Evolutionary conservation across 2,888 invertebrate genomes (phyloP).

Genomic region (Pseudoips prasinana): DNA sequence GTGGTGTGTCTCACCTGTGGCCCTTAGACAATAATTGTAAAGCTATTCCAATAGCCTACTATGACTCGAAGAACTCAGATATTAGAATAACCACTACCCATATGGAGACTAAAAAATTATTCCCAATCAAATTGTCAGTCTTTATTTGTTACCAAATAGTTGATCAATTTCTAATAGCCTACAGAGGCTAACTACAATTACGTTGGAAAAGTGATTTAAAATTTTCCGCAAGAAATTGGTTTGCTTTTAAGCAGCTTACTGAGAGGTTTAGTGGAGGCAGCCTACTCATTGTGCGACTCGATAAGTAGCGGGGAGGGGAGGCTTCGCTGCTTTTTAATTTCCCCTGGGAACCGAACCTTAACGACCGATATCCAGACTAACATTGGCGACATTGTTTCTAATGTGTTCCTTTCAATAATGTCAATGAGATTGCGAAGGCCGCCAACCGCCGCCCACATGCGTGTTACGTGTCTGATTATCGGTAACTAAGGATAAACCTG

Average conservation of each 20-base stretch:
- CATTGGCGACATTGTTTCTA: constrained; percentile 38
- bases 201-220: constrained; percentile 18
- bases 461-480: too few species aligned
- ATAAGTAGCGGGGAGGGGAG: constrained; percentile 37
- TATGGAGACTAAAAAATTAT: too few species aligned
- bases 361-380: constrained; percentile 28
- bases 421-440: constrained; percentile 15
- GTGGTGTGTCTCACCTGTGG: too few species aligned
- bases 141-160: too few species aligned
- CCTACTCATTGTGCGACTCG: constrained; percentile 26
- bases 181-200: constrained; percentile 15
- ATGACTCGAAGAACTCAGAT: too few species aligned
- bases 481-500: too few species aligned
- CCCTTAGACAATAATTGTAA: too few species aligned
- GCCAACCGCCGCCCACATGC: background rate
- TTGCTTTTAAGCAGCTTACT: constrained; percentile 34
- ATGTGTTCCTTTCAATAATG: constrained; percentile 34
- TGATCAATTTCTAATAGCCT: too few species aligned
- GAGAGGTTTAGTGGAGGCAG: constrained; percentile 10
- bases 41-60: too few species aligned
- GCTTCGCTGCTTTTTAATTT: constrained; percentile 42
- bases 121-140: too few species aligned
- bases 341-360: constrained; percentile 39
- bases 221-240: constrained; percentile 23
- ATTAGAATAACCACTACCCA: too few species aligned